A percentile compares a stretch with the other conserved stretches of the same genome.
Conservation (phyloP, 2,797 vertebrate genomes). For the Micromesistius poutassou region DNA sequence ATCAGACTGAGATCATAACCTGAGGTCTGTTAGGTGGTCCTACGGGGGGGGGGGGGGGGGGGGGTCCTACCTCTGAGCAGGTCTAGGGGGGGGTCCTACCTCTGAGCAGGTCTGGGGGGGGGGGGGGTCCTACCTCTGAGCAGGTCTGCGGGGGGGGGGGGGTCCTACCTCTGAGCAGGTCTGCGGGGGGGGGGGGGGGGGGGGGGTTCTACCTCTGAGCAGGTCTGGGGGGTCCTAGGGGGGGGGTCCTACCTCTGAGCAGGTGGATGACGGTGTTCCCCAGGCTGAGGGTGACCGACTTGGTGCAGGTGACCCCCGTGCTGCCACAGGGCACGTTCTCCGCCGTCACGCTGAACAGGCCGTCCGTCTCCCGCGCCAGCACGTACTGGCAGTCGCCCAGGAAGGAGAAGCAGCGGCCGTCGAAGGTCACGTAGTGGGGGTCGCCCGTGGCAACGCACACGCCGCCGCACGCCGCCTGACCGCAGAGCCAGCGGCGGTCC, state of each 20-base stretch:
- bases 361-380: conserved; percentile 72
- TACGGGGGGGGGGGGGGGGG: too few species aligned
- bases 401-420: conserved; percentile 84
- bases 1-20: too few species aligned
- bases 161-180: too few species aligned
- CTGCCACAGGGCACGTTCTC: conserved; percentile 90
- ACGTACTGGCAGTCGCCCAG: conserved; percentile 89
- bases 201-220: too few species aligned
- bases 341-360: conserved; percentile 78
- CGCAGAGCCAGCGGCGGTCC: conserved; percentile 80
- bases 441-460: conserved; percentile 87
- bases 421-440: conserved; percentile 90
- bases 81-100: conserved; percentile 61
- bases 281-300: conserved; percentile 80
- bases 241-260: conserved; percentile 75
- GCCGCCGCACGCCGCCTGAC: conserved; percentile 68
- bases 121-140: too few species aligned
- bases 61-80: conserved; percentile 68
- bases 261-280: conserved; percentile 82
- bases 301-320: conserved; percentile 86
- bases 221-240: too few species aligned
- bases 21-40: too few species aligned
- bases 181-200: too few species aligned
- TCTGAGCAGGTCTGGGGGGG: too few species aligned
- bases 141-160: too few species aligned